Evolutionary conservation across 2,888 invertebrate species (phyloP), one percentile per base, ranked within the genome.

Genomic region (Thymelicus acteon): DNA sequence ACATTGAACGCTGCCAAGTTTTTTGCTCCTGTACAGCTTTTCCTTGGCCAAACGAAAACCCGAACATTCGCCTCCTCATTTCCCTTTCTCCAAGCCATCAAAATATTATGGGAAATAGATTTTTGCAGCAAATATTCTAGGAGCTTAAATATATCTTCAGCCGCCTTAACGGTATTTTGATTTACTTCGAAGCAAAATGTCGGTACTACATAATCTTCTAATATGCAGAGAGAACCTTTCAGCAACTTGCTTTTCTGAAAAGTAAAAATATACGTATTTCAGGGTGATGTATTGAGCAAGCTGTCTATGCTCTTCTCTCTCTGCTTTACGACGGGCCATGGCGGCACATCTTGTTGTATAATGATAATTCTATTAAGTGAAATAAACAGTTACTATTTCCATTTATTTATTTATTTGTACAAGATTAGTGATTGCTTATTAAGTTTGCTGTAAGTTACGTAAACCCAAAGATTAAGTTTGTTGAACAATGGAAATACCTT

Each of bases 51-150:
- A n/a, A 97, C 83, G 74, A 95, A 94, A 5, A 96, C 83, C 67
- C 96, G 91, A 12, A 96, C 80, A 31, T 91, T 88, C 72, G 94
- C 87, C 19, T 76, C 75, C 19, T 77, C 66, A 6, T 76, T 75
- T 37, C 87, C 76, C 6, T 86, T 81, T 0, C 95, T 96, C 80
- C 95, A 89, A 10, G 96, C 96, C 57, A 97, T 91, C 73, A 96
- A 96, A 57, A 98, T 81, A 85, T 97, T 98, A 80, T 98, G 97
- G 0, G 97, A 96, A 73, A 97, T 94, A 48, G 95, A 93, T 13
- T 95, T 92, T 5, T 92, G 80, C 73, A 96, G 94, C 2, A 97
- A 90, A 85, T 95, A 95, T 58, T 94, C 82, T 7, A 96, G 84
- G 7, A 96, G 80, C 75, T 85, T 91, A 78, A 85, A 94, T 31